Evolutionary conservation across 2,888 invertebrate genomes (phyloP), one percentile per base, ranked within the genome.

Genomic region (Agrotis ipsilon): DNA sequence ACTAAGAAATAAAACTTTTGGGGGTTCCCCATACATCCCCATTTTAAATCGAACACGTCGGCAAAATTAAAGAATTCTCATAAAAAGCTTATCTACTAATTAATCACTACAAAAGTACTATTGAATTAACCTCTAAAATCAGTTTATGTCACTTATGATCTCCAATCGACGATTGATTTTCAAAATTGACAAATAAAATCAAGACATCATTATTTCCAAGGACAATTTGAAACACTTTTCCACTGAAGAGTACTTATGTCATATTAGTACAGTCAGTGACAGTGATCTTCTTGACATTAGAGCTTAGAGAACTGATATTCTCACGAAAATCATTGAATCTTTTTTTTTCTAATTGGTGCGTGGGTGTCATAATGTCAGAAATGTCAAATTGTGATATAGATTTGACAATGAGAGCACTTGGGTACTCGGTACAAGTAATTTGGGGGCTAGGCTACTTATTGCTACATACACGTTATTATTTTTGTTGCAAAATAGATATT

Each of bases 201-300:
- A 46, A 46, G 19, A 16, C 19, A 21, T 73, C 51, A 13, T 32
- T 67, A 21, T 32, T 52, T 45, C 13, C 48, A 48, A 77, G 57
- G 65, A 39, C 51, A 52, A 16, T 54, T 63, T 64, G 57, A 72
- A 67, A 43, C 58, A 59, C 46, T 63, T 67, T 78, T 63, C 39
- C 1, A 18, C 11, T 45, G 13, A 73, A 77, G 68, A 55, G 32
- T 72, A 32, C 39, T 63, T 32, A 68, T 55, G 72, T 52, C 13
- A 59, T 13, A 0, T 2, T 45, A 24, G 54, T 77, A 78, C 62
- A 46, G 49, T 14, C 39, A 46, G n/a, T 43, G 69, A 74, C 74
- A 77, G 79, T 77, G 79, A 78, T 49, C 58, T 49, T 57, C 74
- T 77, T 77, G 77, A 77, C 79, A 68, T 77, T 73, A 65, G 32